Base-by-base conservation (phyloP, 2,888 invertebrate species). In the Catocala nupta region DNA sequence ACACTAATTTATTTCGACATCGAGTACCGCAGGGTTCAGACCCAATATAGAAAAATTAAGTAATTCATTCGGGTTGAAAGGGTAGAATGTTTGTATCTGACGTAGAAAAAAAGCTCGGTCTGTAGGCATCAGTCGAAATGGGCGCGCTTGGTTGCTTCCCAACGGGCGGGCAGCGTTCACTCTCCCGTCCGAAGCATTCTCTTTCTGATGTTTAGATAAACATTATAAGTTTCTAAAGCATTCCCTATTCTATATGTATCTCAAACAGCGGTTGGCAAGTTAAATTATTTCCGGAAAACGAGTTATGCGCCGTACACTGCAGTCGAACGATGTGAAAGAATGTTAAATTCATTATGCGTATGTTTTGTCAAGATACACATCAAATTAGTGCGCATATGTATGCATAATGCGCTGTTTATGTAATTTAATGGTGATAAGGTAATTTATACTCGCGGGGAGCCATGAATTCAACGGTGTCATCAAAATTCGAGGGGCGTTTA, bases 191-290 rank as follows among this genome's bases (percentile, higher is more conserved):
- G 75, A 80, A 82, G 85, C 87, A 89, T 91, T 91, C 86, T 87
- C 88, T 90, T 92, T 91, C 87, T 81, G 92, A 92, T 92, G 88
- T 83, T 88, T 87, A 92, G 92, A 94, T 93, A 92, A 92, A 90
- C 89, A 89, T 90, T 90, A 90, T 90, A 90, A 87, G 85, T 83
- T 86, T 83, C 82, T 78, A 70, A 71, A 78, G 74, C 73, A 81
- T 80, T 85, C 80, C 83, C 81, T 86, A 83, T 84, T 86, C 81
- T 81, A 79, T 80, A 78, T 80, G 81, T 80, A 82, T 85, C 84
- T 88, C 78, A 85, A 89, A 86, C 82, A 85, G 84, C 82, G 82
- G 85, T 85, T 85, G 83, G 82, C 83, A 86, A 88, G 87, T 90
- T 90, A 85, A 87, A 93, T 91, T 88, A 89, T 91, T 90, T 90